phyloP scores from a whole-genome alignment of 1,140 invertebrate genomes.

The Pissodes strobi region DNA sequence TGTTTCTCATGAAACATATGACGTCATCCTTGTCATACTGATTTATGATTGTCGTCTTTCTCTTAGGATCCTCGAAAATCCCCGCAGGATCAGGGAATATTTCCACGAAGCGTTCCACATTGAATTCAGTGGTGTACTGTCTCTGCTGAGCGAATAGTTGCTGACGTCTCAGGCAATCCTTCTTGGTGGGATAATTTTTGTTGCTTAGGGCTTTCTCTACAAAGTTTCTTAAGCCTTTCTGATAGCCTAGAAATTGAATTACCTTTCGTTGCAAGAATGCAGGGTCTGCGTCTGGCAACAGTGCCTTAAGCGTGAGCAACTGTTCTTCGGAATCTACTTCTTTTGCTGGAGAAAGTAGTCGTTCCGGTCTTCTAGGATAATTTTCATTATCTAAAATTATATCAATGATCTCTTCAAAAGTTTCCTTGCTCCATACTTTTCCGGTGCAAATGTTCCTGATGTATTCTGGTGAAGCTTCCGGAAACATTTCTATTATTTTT shows the following conservation, averaged over 20 bases:
- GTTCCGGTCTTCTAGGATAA: slow-evolving; percentile 26
- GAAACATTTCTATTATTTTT: slow-evolving; percentile 40
- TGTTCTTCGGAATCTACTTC: slow-evolving; percentile 51
- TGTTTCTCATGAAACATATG: slow-evolving; percentile 16
- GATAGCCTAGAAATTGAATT: slow-evolving; percentile 37
- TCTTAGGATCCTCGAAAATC: slow-evolving; percentile 26
- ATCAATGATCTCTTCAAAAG: slow-evolving; percentile 22
- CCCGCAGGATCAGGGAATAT: slow-evolving; percentile 26
- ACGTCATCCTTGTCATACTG: slow-evolving; percentile 12
- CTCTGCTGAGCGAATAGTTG: slow-evolving; percentile 52
- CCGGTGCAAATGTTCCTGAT: slow-evolving; percentile 19
- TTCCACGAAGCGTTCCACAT: slow-evolving; percentile 59
- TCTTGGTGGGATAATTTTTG: slow-evolving; percentile 60
- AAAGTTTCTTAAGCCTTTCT: slow-evolving; percentile 42
- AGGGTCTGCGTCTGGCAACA: slow-evolving; percentile 61
- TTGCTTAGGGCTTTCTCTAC: slow-evolving; percentile 54
- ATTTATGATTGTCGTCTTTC: not conserved
- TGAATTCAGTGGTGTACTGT: slow-evolving; percentile 58
- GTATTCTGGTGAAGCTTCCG: slow-evolving; percentile 31
- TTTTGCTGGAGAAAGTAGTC: slow-evolving; percentile 21
- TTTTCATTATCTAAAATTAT: slow-evolving; percentile 16
- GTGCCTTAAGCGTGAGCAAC: slow-evolving; percentile 46
- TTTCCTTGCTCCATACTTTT: not conserved
- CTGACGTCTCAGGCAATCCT: slow-evolving; percentile 56
- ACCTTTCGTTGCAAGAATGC: slow-evolving; percentile 56